Percentiles rank a stretch among this genome's conserved stretches.
phyloP scores from a whole-genome alignment of 2,113 vertebrate genomes.

The Tragelaphus scriptus region DNA sequence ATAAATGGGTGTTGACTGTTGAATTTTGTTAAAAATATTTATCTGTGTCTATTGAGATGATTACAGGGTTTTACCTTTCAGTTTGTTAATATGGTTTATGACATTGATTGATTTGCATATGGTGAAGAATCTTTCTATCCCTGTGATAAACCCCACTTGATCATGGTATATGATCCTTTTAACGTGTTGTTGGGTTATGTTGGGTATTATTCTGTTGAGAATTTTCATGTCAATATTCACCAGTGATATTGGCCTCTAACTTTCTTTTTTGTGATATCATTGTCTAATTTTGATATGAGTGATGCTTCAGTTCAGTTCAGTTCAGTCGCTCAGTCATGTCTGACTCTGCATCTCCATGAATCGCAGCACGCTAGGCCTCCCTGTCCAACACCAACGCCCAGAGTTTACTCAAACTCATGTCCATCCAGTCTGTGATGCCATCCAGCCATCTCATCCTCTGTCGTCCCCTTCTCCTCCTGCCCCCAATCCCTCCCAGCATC shows the following conservation, averaged over 20 bases:
- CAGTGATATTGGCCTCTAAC: neutral
- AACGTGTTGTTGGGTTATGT: neutral
- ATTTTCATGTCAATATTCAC: neutral
- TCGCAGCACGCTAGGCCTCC: too few species aligned
- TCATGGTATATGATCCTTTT: neutral
- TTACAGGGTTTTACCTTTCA: neutral
- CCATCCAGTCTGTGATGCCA: too few species aligned
- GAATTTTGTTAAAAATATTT: neutral
- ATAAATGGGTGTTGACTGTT: neutral
- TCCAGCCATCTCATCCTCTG: too few species aligned
- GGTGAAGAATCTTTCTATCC: neutral
- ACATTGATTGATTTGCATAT: neutral
- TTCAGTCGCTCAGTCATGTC: too few species aligned
- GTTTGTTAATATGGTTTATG: neutral
- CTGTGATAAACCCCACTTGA: neutral
- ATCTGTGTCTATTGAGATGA: neutral
- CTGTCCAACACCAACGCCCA: too few species aligned
- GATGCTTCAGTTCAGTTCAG: neutral
- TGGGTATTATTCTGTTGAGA: neutral
- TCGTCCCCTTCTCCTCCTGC: too few species aligned
- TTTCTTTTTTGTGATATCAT: neutral
- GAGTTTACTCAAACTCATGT: too few species aligned
- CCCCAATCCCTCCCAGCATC: too few species aligned
- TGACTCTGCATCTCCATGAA: too few species aligned
- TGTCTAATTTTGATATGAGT: neutral